These are phyloP conservation scores for Paguma larvata DNA, from an alignment of 2,797 vertebrate species.

Conservation along the genomic window DNA sequence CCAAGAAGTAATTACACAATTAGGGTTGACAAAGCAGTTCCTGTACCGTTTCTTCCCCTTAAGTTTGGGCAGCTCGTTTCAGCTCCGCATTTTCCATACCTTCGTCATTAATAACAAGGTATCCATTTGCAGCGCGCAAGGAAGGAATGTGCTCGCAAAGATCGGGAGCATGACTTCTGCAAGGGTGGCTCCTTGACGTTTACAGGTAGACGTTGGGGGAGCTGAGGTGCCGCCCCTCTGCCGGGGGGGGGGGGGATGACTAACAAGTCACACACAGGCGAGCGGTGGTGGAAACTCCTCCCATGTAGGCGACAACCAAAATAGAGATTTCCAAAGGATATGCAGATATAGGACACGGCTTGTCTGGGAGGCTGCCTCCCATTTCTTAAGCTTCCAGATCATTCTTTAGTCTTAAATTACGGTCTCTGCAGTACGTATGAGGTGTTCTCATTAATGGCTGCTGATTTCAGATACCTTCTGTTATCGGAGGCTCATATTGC, in stretches of 20 bases:
- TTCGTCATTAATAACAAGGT: constrained; percentile 91
- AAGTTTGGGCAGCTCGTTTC: constrained; percentile 83
- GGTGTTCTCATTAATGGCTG: constrained; percentile 62
- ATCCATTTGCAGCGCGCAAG: constrained; percentile 84
- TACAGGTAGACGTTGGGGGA: constrained; percentile 84
- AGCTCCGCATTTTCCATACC: constrained; percentile 83
- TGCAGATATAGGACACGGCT: not conserved
- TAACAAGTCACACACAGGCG: constrained; percentile 48
- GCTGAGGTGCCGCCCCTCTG: constrained; percentile 61
- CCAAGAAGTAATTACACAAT: constrained; percentile 92
- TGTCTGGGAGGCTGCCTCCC: constrained; percentile 58
- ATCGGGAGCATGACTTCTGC: constrained; percentile 80
- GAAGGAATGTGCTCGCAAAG: constrained; percentile 80
- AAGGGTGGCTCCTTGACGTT: constrained; percentile 84
- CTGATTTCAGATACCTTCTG: constrained; percentile 8
- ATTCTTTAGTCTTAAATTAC: not conserved
- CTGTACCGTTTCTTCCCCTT: constrained; percentile 88
- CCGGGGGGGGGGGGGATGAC: constrained; percentile 83
- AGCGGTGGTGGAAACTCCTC: constrained; percentile 58
- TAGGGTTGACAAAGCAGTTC: constrained; percentile 89
- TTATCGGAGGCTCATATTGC: not conserved
- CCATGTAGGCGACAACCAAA: constrained; percentile 64
- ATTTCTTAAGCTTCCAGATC: constrained; percentile 39
- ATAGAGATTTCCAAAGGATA: constrained; percentile 64
- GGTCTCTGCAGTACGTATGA: not conserved